Evolutionary conservation across 1,140 invertebrate species (phyloP), one percentile per base, ranked within the genome.

Genomic region (Acromyrmex heyeri): DNA sequence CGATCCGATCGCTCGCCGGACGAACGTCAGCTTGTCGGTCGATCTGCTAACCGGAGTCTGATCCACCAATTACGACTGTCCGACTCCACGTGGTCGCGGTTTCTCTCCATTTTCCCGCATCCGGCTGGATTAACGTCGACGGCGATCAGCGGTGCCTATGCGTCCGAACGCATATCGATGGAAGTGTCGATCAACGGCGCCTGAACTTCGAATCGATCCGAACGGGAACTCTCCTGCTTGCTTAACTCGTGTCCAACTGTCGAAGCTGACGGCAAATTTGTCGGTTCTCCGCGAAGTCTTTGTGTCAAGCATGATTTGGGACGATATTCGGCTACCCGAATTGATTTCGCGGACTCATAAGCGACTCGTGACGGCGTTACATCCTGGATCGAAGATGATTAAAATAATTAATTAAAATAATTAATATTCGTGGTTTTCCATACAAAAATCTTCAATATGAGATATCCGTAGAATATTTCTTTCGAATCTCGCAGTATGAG

Each of bases 111-210:
- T 89, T 82, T 50, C 57, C 18, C 16, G 18, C 34, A 69, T 69
- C 55, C 83, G n/a, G 53, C 57, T 55, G 77, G 70, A 89, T 90
- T 83, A 90, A 86, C 83, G 87, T 89, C 87, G 59, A 67, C n/a
- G 57, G 70, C 38, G 16, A 14, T 18, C 38, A 59, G 34, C 57
- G 59, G 12, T 21, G 62, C 50, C 75, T 81, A 48, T 44, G 88
- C 76, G 70, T 30, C 81, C 83, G 87, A 57, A 89, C 53, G 87
- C 87, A 57, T 86, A 89, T 88, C 88, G 76, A 89, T 77, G 70
- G 76, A 88, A 77, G 72, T 53, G 87, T 89, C 87, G 83, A 88
- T 89, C 83, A 86, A 55, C 73, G 72, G 73, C 72, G 21, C 5
- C 34, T 27, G 2, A n/a, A 82, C 67, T 82, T 82, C 34, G 55